Evolutionary conservation across 2,113 vertebrate species (phyloP).

Genomic region (Isurus oxyrinchus): DNA sequence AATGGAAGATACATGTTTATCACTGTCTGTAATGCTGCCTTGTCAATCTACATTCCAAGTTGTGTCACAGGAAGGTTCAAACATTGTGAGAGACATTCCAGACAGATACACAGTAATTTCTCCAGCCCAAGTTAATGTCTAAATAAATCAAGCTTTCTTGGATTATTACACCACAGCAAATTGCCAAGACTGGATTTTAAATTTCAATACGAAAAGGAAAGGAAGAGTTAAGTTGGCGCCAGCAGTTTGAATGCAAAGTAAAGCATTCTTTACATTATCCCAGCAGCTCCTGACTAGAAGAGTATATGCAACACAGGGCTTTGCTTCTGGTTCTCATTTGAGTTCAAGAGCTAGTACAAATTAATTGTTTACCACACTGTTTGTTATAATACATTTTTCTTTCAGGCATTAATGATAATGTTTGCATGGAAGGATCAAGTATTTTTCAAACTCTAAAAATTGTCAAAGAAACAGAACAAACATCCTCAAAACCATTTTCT

Average conservation of each 20-base stretch:
- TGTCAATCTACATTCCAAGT: slow-evolving; percentile 31
- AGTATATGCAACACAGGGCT: background rate
- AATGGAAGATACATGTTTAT: slow-evolving; percentile 6
- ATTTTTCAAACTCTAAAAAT: background rate
- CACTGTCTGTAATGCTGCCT: background rate
- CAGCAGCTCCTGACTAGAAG: background rate
- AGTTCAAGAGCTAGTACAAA: background rate
- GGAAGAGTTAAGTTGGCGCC: background rate
- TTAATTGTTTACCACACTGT: background rate
- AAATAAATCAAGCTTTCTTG: background rate
- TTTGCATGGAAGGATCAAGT: background rate
- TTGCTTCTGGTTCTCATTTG: background rate
- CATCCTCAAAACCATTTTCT: background rate
- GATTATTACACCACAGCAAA: background rate
- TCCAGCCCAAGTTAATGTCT: background rate
- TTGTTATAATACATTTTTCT: background rate
- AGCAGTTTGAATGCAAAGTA: background rate
- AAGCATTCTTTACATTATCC: background rate
- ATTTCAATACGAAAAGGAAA: background rate
- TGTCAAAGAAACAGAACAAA: background rate
- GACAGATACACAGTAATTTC: background rate
- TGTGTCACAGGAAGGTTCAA: background rate
- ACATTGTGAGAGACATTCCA: background rate
- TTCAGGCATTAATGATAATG: background rate
- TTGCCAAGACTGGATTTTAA: background rate